Evolutionary conservation across 2,888 invertebrate genomes (phyloP), one percentile per base, ranked within the genome.

Genomic region (Zeuzera pyrina): DNA sequence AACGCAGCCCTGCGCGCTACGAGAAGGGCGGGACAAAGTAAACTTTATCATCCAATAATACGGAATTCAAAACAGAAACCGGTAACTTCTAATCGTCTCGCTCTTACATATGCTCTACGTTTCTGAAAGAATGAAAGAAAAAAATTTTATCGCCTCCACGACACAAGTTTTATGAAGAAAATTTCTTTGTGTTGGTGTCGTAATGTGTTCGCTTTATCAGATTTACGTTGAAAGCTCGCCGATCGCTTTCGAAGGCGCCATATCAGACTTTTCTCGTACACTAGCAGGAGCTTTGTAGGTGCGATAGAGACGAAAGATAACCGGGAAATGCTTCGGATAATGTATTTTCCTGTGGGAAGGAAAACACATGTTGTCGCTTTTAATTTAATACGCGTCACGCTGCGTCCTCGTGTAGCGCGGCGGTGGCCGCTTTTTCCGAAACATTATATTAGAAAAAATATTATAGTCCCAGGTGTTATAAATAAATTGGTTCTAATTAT

Each of bases 291-390:
- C 15, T 29, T 21, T 13, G 29, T 24, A 15, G 8, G 73, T 47
- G 50, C 12, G 61, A 77, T 29, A 48, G 57, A 45, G 76, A 78
- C 23, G 39, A 45, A 23, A 11, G 41, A 47, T 41, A 36, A 38
- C 52, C 66, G 72, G 81, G 66, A 81, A 81, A 79, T 81, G 77
- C 72, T 69, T 57, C 54, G 59, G 70, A 78, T 81, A 79, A 81
- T 81, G 72, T 78, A 72, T 79, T 83, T 83, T 79, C 79, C 79
- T 81, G 76, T 77, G 81, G 77, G 81, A 81, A 81, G 73, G 62
- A 81, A 83, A 83, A 83, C 83, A 83, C 77, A 77, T 83, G 83
- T 83, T 68, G 74, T 68, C 76, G 73, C 72, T 79, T 79, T 83
- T 81, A 81, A 81, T 81, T 78, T 83, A 81, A 83, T 81, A 76